Percentiles rank a stretch among this genome's conserved stretches.
These are phyloP conservation scores for Nothoprocta perdicaria DNA, from an alignment of 2,113 vertebrate genomes.

Conservation along the genomic window DNA sequence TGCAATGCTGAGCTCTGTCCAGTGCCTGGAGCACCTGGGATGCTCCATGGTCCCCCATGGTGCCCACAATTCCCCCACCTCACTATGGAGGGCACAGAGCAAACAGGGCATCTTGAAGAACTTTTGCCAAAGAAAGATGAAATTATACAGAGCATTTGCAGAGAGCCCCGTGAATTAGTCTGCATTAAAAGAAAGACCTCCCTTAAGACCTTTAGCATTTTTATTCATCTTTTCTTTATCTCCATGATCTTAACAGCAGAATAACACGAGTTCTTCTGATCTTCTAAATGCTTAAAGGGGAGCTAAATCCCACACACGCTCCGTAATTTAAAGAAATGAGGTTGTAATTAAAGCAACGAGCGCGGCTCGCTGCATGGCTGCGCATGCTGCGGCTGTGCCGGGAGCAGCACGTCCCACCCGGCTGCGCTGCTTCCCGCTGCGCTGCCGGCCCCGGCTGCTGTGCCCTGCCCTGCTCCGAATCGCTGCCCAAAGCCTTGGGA, in stretches of 20 bases:
- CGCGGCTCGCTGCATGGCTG: not conserved
- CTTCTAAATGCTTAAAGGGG: conserved; percentile 11
- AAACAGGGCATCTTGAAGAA: not conserved
- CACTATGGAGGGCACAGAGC: accelerated
- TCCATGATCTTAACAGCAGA: conserved; percentile 12
- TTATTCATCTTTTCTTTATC: conserved; percentile 42
- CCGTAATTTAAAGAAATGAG: conserved; percentile 40
- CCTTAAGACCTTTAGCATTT: conserved; percentile 34
- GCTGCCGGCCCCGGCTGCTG: too few relatives aligned
- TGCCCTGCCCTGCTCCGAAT: too few relatives aligned
- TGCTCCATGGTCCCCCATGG: too few relatives aligned
- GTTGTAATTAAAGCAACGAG: not conserved
- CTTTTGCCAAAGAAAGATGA: not conserved
- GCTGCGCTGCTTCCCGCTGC: too few relatives aligned
- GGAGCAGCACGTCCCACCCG: too few relatives aligned
- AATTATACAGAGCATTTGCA: not conserved
- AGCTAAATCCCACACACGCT: conserved; percentile 29
- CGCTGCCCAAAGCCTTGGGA: too few relatives aligned
- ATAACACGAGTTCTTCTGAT: conserved; percentile 26
- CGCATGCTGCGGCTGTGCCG: not conserved
- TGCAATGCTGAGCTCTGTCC: too few relatives aligned
- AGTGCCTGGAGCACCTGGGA: too few relatives aligned
- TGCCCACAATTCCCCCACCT: too few relatives aligned
- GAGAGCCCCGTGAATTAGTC: not conserved
- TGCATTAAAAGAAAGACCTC: conserved; percentile 10